Evolutionary conservation across 2,113 vertebrate genomes (phyloP).

Genomic region (Phaethornis superciliosus): DNA sequence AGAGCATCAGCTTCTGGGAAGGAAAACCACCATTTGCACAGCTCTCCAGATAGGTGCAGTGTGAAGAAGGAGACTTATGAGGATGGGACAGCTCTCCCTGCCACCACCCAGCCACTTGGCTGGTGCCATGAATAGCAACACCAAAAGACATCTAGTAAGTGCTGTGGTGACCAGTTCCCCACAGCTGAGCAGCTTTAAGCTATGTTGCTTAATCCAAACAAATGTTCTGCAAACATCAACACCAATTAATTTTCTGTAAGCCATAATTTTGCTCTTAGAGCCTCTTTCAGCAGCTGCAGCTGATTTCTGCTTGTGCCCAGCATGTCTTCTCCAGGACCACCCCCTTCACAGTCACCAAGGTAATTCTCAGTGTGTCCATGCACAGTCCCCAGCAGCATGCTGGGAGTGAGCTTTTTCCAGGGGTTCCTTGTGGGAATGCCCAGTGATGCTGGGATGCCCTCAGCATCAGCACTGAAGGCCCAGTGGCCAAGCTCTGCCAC

Average conservation of each 20-base stretch:
- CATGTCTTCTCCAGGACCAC: neutral
- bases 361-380: neutral
- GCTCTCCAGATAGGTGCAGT: neutral
- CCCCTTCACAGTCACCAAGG: neutral
- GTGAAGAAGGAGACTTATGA: accelerated
- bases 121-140: neutral
- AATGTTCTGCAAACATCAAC: neutral
- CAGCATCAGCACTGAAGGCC: neutral
- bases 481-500: neutral
- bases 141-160: neutral
- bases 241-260: neutral
- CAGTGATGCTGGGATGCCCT: neutral
- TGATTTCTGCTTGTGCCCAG: neutral
- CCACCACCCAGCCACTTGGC: neutral
- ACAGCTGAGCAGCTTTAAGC: slow-evolving; percentile 15
- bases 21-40: neutral
- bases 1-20: neutral
- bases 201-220: slow-evolving; percentile 39
- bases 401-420: neutral
- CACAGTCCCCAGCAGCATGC: neutral
- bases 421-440: neutral
- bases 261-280: neutral
- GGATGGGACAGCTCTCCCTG: neutral
- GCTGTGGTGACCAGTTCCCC: neutral
- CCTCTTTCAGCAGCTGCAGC: slow-evolving; percentile 1